Conservation (phyloP, 2,888 invertebrate genomes). For the Isoperla grammatica region DNA sequence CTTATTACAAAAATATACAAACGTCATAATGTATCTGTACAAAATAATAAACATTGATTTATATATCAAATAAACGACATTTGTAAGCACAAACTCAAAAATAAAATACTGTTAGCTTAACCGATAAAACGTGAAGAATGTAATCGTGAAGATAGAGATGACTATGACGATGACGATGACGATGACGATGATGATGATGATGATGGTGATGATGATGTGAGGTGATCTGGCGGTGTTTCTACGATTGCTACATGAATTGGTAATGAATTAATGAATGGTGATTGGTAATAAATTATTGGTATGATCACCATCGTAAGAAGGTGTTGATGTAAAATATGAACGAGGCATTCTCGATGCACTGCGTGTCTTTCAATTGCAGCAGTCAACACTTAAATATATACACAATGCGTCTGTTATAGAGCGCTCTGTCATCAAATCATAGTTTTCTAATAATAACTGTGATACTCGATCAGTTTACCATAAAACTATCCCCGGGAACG, state of each 20-base stretch:
- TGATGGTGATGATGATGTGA: neutral
- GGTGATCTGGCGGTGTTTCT: neutral
- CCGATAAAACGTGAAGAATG: no score
- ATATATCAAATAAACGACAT: neutral
- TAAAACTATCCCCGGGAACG: no score
- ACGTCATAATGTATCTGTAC: conserved; percentile 1
- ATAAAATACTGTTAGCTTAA: no score
- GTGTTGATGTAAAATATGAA: neutral
- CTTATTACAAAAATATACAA: conserved; percentile 8
- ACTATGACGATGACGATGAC: no score
- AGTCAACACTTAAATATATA: neutral
- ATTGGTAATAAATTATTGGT: conserved; percentile 4
- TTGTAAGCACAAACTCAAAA: no score
- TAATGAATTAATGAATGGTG: neutral
- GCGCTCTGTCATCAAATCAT: neutral
- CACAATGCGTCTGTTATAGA: neutral
- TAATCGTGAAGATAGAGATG: no score
- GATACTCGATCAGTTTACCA: no score
- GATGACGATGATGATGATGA: neutral
- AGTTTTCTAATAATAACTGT: neutral
- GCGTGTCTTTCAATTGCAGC: no score
- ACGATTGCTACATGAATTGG: neutral
- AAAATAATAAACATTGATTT: conserved; percentile 2
- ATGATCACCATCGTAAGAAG: neutral
- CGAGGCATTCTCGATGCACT: no score